These are phyloP conservation scores for roundworm (Caenorhabditis elegans) DNA, from an alignment of 1,140 invertebrate genomes.

Conservation along the genomic window DNA sequence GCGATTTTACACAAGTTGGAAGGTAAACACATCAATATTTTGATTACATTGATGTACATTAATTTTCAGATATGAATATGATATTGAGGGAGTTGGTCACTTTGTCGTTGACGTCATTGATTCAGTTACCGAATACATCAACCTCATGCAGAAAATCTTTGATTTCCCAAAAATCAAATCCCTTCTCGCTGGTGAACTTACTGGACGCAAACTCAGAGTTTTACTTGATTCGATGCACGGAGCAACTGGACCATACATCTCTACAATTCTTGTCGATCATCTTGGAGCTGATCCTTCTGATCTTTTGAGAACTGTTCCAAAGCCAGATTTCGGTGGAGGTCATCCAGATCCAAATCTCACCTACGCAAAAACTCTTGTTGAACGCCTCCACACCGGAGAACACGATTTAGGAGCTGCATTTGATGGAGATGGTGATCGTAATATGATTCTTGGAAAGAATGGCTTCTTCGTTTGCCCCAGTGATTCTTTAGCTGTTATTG, in stretches of 20 bases:
- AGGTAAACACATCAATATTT: not conserved
- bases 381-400: constrained; percentile 73
- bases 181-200: constrained; percentile 74
- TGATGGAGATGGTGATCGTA: constrained; percentile 95
- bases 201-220: constrained; percentile 77
- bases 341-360: constrained; percentile 99
- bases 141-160: constrained; percentile 94
- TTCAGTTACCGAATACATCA: constrained; percentile 84
- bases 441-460: constrained; percentile 92
- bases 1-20: constrained; percentile 41
- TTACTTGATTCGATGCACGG: constrained; percentile 92
- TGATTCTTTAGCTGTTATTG: constrained; percentile 93
- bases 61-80: constrained; percentile 67
- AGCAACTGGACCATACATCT: constrained; percentile 94
- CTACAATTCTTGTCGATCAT: constrained; percentile 83
- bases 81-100: constrained; percentile 73
- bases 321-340: constrained; percentile 88
- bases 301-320: constrained; percentile 57
- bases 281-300: constrained; percentile 72
- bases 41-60: constrained; percentile 72
- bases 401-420: constrained; percentile 96
- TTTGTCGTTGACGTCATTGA: constrained; percentile 90
- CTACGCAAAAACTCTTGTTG: constrained; percentile 84
- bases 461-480: constrained; percentile 98
- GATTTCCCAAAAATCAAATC: constrained; percentile 80